These are phyloP conservation scores for Otocyon megalotis DNA, from an alignment of 2,113 vertebrate genomes.

Conservation along the genomic window DNA sequence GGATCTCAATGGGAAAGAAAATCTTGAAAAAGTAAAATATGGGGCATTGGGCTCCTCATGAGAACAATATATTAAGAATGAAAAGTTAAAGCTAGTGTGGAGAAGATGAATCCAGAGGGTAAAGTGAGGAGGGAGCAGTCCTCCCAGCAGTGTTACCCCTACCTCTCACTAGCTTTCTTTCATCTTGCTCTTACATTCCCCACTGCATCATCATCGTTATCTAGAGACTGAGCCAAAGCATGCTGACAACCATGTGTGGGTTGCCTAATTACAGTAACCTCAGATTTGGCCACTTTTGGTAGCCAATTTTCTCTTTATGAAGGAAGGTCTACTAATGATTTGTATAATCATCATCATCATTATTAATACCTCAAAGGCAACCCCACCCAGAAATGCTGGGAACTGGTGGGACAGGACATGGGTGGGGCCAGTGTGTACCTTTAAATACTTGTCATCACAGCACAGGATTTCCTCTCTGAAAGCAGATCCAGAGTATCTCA, in stretches of 20 bases:
- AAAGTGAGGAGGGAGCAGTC: not conserved
- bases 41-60: not conserved
- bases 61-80: not conserved
- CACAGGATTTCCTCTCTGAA: not conserved
- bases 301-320: conserved; percentile 62
- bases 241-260: conserved; percentile 46
- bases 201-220: not conserved
- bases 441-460: conserved; percentile 67
- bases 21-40: not conserved
- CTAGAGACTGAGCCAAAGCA: not conserved
- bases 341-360: conserved; percentile 36
- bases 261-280: conserved; percentile 76
- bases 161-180: not conserved
- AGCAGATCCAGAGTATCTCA: not conserved
- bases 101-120: not conserved
- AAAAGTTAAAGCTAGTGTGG: not conserved
- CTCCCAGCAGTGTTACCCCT: accelerated
- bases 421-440: conserved; percentile 27
- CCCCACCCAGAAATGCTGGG: not conserved
- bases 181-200: not conserved
- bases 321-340: conserved; percentile 47
- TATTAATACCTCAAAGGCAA: conserved; percentile 45
- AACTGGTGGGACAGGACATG: not conserved
- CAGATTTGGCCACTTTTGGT: conserved; percentile 37
- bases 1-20: not conserved